Evolutionary conservation across 2,888 invertebrate genomes (phyloP).

Genomic region (Microctonus brassicae): DNA sequence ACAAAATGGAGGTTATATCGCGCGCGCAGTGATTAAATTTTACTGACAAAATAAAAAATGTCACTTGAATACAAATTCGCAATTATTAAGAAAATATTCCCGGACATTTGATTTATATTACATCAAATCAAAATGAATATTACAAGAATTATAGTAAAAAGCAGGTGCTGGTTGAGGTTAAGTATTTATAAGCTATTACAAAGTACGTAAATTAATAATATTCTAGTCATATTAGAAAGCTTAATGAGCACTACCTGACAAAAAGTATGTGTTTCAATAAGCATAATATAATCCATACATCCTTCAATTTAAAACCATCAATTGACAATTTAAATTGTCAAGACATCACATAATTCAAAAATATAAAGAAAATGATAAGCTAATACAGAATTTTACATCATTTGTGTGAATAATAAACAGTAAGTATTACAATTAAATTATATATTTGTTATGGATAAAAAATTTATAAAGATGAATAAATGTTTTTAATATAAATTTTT

Average conservation of each 20-base stretch:
- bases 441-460: not conserved
- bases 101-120: not conserved
- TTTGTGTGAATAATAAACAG: constrained; percentile 10
- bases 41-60: not conserved
- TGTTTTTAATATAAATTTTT: not conserved
- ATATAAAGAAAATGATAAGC: not conserved
- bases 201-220: not conserved
- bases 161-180: not conserved
- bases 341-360: constrained; percentile 5
- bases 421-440: not conserved
- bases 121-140: not conserved
- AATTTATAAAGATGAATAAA: not conserved
- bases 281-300: not conserved
- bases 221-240: not conserved
- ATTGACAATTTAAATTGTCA: constrained; percentile 6
- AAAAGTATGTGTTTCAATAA: constrained; percentile 11
- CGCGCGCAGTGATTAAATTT: constrained; percentile 16
- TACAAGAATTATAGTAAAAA: not conserved
- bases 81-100: not conserved
- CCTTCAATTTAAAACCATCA: not conserved
- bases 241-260: not conserved
- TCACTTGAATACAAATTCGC: not conserved
- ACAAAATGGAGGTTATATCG: constrained; percentile 15
- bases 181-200: not conserved
- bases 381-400: not conserved